phyloP scores from a whole-genome alignment of 2,888 invertebrate genomes.

The Calameuta pallipes region DNA sequence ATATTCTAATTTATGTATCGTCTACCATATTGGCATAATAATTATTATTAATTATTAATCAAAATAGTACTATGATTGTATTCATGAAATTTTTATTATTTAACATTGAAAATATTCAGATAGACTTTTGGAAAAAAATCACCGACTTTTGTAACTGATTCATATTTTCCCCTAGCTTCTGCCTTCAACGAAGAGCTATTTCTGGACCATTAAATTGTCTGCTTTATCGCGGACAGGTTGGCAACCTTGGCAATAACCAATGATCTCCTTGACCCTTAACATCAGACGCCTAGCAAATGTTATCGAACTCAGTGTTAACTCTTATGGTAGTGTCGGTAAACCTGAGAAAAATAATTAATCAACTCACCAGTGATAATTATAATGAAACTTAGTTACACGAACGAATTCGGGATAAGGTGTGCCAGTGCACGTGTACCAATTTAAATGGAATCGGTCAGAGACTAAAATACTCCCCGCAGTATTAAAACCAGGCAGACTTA shows the following conservation, averaged over 20 bases:
- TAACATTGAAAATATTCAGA: too few relatives aligned
- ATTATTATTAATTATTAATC: too few relatives aligned
- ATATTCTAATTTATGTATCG: too few relatives aligned
- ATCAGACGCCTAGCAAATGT: neutral
- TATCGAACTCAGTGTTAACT: neutral
- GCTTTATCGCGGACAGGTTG: neutral
- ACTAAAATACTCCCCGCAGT: neutral
- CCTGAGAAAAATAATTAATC: neutral
- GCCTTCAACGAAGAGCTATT: neutral
- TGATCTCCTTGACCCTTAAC: neutral
- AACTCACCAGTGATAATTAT: neutral
- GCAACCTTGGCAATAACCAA: neutral
- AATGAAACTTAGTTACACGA: neutral
- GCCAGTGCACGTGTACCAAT: neutral
- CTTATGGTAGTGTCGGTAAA: neutral
- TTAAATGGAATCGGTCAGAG: neutral
- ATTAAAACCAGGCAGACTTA: neutral
- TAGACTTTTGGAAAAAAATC: neutral
- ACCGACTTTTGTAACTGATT: neutral
- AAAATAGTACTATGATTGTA: too few relatives aligned
- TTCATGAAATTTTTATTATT: too few relatives aligned
- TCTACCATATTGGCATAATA: too few relatives aligned
- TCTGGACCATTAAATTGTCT: neutral
- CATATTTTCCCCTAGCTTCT: neutral
- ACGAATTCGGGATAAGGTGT: neutral